Evolutionary conservation across 2,797 vertebrate genomes (phyloP), one percentile per base, ranked within the genome.

Genomic region (Anomalospiza imberbis): DNA sequence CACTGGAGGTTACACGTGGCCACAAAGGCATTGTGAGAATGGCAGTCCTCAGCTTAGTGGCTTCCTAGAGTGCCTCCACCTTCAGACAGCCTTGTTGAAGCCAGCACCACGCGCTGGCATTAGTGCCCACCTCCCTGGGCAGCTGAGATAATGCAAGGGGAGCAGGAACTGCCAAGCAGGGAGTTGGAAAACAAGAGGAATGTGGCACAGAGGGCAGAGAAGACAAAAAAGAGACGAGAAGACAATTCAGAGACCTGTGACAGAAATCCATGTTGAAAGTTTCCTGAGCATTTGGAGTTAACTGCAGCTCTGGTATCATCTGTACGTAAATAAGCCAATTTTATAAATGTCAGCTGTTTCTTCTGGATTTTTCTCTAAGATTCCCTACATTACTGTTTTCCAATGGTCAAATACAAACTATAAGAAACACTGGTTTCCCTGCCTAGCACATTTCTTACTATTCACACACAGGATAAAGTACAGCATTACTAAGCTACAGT

Each of bases 401-500:
- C 55, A 84, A 1, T n/a, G 12, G 42, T 85, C 63, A 72, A 65
- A 44, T 7, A 13, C 25, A 78, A 75, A 34, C 31, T 47, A 14
- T 61, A 58, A 77, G 38, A 71, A 72, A 44, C 11, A 67, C 7
- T 65, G 16, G 13, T 93, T 74, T 47, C 25, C 50, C 57, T 79
- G 21, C 48, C 65, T 81, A 57, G 70, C 12, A 40, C 10, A 22
- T 45, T 80, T 85, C 55, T 84, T 42, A 53, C 29, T 79, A 65
- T 34, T 89, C 16, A n/a, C 77, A 81, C 31, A 10, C 81, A 94
- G 93, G 68, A 95, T 62, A 74, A 80, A 92, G 48, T 68, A 72
- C 12, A 18, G 34, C 73, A 91, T 77, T 77, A 73, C 44, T 18
- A 71, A 88, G 58, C 86, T 94, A 93, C 91, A 94, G 88, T 96